These are phyloP conservation scores for Microctenopoma lineatum DNA, from an alignment of 2,797 vertebrate genomes.

Conservation along the genomic window DNA sequence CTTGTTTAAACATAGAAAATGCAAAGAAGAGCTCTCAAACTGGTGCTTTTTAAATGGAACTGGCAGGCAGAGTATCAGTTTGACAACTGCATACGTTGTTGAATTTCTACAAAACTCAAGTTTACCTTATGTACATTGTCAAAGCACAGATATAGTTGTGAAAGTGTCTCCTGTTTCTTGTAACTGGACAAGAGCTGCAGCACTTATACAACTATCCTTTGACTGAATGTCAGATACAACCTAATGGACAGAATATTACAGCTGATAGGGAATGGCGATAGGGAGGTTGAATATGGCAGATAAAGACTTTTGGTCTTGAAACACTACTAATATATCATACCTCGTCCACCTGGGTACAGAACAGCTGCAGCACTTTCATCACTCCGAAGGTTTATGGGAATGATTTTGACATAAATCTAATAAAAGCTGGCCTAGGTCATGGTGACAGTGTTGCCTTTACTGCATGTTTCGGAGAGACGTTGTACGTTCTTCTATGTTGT, in stretches of 20 bases:
- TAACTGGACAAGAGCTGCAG: neutral
- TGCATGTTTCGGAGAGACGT: slow-evolving; percentile 2
- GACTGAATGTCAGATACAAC: too few species aligned
- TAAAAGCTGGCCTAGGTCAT: slow-evolving; percentile 4
- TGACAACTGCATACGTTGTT: neutral
- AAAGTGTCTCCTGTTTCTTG: neutral
- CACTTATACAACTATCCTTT: neutral
- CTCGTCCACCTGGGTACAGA: neutral
- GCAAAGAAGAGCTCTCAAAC: neutral
- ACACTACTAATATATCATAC: neutral
- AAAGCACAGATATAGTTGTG: neutral
- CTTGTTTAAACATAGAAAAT: neutral
- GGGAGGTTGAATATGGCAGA: neutral
- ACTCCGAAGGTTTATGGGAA: neutral
- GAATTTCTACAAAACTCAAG: neutral
- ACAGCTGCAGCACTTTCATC: neutral
- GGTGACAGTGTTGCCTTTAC: slow-evolving; percentile 3
- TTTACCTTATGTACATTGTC: neutral
- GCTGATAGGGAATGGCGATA: neutral
- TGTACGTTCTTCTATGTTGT: neutral
- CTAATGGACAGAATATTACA: too few species aligned
- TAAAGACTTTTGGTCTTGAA: neutral
- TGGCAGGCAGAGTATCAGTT: neutral
- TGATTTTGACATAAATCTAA: slow-evolving; percentile 4
- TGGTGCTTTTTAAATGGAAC: neutral